phyloP scores from a whole-genome alignment of 2,113 vertebrate genomes.

The Phasianus colchicus region DNA sequence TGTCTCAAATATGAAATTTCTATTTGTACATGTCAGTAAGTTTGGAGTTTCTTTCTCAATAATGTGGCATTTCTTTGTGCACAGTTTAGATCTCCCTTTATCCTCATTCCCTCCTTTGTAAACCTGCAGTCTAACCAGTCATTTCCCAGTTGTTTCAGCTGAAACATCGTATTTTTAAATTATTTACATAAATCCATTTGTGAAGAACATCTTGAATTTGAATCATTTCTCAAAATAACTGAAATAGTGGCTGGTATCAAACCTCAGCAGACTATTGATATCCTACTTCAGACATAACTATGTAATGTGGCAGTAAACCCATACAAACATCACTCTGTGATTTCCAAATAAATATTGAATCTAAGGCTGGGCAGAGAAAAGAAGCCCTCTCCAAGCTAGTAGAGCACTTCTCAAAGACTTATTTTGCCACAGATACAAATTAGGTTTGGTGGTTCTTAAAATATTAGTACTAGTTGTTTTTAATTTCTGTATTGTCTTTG shows the following conservation, averaged over 20 bases:
- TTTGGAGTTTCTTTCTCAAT: background rate
- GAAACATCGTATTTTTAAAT: background rate
- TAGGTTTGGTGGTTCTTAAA: background rate
- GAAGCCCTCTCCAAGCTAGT: background rate
- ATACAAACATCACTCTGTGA: rapidly evolving
- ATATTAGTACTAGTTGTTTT: background rate
- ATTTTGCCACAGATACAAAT: background rate
- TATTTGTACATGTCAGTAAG: background rate
- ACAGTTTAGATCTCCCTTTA: background rate
- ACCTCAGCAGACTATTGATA: background rate
- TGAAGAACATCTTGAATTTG: background rate
- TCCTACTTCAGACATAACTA: background rate
- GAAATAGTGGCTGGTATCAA: background rate
- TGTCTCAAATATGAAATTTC: background rate
- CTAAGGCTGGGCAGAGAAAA: background rate
- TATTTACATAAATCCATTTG: background rate
- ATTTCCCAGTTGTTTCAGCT: background rate
- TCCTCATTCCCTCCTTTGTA: background rate
- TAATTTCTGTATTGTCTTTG: background rate
- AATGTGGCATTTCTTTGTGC: background rate
- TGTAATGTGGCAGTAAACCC: background rate
- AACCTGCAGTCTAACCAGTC: background rate
- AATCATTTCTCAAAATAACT: background rate
- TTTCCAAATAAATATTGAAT: background rate
- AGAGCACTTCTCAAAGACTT: rapidly evolving